Conservation (phyloP, 1,140 invertebrate genomes). For the Ooceraea biroi region DNA sequence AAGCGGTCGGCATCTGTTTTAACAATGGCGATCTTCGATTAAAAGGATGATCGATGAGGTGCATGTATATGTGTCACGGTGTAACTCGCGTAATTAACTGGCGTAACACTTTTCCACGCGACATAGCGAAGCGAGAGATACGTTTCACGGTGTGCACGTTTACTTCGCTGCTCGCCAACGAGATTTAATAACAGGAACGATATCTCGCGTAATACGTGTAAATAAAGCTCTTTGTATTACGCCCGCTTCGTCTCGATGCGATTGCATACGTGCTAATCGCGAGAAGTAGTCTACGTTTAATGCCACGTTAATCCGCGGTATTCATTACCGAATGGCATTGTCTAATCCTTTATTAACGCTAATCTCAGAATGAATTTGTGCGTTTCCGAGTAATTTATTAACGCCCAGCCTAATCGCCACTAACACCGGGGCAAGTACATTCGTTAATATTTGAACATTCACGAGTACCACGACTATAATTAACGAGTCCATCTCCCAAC, state of each 20-base stretch:
- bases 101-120: not conserved
- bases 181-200: conserved; percentile 11
- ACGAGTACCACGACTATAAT: conserved; percentile 58
- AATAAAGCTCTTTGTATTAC: conserved; percentile 37
- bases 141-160: not conserved
- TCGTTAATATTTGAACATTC: conserved; percentile 61
- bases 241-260: conserved; percentile 24
- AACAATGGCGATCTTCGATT: conserved; percentile 27
- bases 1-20: not conserved
- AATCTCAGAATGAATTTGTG: conserved; percentile 60
- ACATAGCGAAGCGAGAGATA: not conserved
- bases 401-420: conserved; percentile 56
- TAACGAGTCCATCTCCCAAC: conserved; percentile 44
- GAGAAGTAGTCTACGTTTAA: conserved; percentile 43
- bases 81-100: not conserved
- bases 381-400: conserved; percentile 56
- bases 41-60: not conserved
- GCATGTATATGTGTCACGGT: not conserved
- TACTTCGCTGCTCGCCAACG: not conserved
- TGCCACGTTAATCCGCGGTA: conserved; percentile 44
- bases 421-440: conserved; percentile 53
- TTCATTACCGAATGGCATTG: conserved; percentile 61
- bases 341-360: conserved; percentile 62
- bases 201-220: not conserved
- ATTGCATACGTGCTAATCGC: conserved; percentile 47